Conservation (phyloP, 1,140 invertebrate species). For the Drosophila rufa region DNA sequence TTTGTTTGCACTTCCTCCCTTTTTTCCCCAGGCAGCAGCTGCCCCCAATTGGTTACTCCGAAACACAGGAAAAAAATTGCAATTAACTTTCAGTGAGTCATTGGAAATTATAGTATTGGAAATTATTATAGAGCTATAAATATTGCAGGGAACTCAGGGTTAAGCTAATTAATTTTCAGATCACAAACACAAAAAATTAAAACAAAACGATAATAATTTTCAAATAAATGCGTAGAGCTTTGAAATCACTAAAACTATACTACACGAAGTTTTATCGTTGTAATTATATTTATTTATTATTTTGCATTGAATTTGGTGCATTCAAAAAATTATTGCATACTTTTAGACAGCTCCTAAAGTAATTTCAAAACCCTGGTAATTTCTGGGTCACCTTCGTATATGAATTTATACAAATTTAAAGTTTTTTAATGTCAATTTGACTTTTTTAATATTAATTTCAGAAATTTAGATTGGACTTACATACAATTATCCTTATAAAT, state of each 20-base stretch:
- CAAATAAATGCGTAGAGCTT: too few species aligned
- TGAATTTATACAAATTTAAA: too few species aligned
- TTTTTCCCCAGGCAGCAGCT: constrained; percentile 3
- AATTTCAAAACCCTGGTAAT: too few species aligned
- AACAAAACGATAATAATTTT: rapidly evolving
- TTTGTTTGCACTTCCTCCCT: constrained; percentile 52
- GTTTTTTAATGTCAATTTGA: background rate
- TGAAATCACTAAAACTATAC: too few species aligned
- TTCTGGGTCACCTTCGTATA: too few species aligned
- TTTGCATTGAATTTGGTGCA: too few species aligned
- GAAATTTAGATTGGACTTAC: background rate
- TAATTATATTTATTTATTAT: too few species aligned
- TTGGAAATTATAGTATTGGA: too few species aligned
- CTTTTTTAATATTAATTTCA: background rate
- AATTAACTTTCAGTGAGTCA: background rate
- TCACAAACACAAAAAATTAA: background rate
- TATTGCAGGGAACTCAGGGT: background rate
- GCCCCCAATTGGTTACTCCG: constrained; percentile 14
- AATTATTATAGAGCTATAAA: background rate
- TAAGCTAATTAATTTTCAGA: background rate
- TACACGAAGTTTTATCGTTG: too few species aligned
- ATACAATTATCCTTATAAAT: background rate
- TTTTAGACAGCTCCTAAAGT: too few species aligned
- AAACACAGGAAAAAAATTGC: background rate
- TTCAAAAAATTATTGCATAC: too few species aligned